Evolutionary conservation across 2,888 invertebrate genomes (phyloP).

Genomic region (Andrena praecox): DNA sequence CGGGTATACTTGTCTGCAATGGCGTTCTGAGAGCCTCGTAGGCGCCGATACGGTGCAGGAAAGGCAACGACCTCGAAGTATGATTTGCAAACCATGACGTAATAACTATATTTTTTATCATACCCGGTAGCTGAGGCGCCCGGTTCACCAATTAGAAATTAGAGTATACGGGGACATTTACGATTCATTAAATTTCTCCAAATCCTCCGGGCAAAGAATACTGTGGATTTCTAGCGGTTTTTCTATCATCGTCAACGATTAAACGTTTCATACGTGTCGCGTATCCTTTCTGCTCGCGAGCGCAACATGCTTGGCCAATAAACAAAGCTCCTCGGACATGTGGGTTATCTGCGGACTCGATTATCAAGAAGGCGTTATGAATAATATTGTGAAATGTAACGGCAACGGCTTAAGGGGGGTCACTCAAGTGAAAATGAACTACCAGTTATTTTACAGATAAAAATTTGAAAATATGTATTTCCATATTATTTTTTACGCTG

Average conservation of each 20-base stretch:
- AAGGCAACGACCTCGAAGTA: constrained; percentile 78
- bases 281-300: constrained; percentile 11
- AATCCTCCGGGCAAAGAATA: neutral
- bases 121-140: constrained; percentile 26
- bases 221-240: neutral
- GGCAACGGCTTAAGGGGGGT: neutral
- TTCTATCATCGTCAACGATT: constrained; percentile 45
- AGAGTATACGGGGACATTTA: no score
- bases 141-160: constrained; percentile 3
- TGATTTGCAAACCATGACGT: constrained; percentile 74
- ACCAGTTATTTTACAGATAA: no score
- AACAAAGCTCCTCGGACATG: constrained; percentile 29
- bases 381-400: constrained; percentile 27
- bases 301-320: constrained; percentile 22
- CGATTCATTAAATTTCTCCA: no score
- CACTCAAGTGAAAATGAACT: no score
- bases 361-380: constrained; percentile 28
- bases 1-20: constrained; percentile 53
- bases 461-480: no score
- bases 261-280: constrained; percentile 21
- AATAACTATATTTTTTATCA: constrained; percentile 54
- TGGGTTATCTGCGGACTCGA: constrained; percentile 29
- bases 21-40: constrained; percentile 69
- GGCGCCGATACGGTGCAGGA: constrained; percentile 72
- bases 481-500: no score